Evolutionary conservation across 2,797 vertebrate genomes (phyloP).

Genomic region (Phaenicophaeus curvirostris): DNA sequence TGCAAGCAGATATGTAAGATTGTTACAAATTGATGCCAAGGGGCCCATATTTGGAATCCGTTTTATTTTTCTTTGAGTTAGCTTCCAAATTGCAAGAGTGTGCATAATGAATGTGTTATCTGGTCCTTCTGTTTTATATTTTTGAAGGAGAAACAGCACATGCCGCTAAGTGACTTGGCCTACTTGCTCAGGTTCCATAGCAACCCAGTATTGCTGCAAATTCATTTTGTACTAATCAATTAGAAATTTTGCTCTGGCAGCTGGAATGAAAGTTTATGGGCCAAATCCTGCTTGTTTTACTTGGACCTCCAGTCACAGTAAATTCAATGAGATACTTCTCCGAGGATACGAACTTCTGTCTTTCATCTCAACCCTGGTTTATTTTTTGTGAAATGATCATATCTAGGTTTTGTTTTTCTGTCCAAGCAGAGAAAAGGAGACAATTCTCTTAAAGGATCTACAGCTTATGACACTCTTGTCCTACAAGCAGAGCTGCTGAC

Average conservation of each 20-base stretch:
- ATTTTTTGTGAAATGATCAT: constrained; percentile 32
- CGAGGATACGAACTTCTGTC: neutral
- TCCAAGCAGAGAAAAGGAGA: neutral
- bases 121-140: constrained; percentile 67
- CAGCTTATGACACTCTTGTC: neutral
- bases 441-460: neutral
- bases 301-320: neutral
- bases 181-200: constrained; percentile 64
- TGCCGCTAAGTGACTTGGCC: constrained; percentile 39
- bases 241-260: constrained; percentile 62
- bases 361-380: neutral
- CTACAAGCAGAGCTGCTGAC: neutral
- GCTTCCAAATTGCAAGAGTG: constrained; percentile 44
- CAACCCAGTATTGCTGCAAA: constrained; percentile 43
- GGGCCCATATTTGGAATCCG: constrained; percentile 36
- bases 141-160: constrained; percentile 63
- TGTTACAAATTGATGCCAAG: constrained; percentile 63
- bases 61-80: constrained; percentile 64
- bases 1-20: constrained; percentile 22
- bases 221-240: constrained; percentile 52
- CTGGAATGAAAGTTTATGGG: constrained; percentile 50
- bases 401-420: constrained; percentile 10
- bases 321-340: neutral
- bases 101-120: constrained; percentile 67
- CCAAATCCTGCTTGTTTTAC: constrained; percentile 30